phyloP scores from a whole-genome alignment of 2,888 invertebrate genomes.

The Thera obeliscata region DNA sequence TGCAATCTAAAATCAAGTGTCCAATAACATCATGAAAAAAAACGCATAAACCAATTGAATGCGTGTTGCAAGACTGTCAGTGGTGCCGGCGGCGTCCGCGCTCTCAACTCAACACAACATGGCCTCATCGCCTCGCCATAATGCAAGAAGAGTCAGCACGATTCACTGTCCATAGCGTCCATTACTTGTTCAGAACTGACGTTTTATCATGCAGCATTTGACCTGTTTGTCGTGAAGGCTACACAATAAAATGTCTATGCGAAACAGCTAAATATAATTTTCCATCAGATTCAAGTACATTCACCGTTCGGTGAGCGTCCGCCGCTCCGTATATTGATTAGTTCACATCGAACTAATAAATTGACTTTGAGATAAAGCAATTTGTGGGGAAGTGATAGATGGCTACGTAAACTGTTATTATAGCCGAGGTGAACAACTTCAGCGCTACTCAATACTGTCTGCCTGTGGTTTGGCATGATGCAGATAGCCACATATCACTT shows the following conservation, averaged over 20 bases:
- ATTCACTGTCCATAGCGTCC: too few species aligned
- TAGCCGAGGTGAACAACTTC: constrained; percentile 5
- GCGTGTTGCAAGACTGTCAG: constrained; percentile 11
- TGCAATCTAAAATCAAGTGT: constrained; percentile 5
- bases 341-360: background rate
- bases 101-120: too few species aligned
- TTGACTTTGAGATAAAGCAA: constrained; percentile 3
- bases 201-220: too few species aligned
- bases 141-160: too few species aligned
- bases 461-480: background rate
- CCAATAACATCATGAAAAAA: constrained; percentile 19
- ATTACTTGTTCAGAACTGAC: too few species aligned
- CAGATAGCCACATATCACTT: background rate
- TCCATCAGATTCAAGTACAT: background rate
- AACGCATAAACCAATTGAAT: constrained; percentile 16
- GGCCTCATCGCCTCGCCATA: too few species aligned
- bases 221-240: too few species aligned
- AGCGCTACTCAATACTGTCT: background rate
- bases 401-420: background rate
- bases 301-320: background rate
- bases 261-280: too few species aligned
- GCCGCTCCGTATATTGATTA: constrained; percentile 6
- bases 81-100: too few species aligned
- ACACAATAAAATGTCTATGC: too few species aligned
- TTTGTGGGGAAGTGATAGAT: constrained; percentile 9